Conservation (phyloP, 2,888 invertebrate genomes). For the Leucoptera coffeella region DNA sequence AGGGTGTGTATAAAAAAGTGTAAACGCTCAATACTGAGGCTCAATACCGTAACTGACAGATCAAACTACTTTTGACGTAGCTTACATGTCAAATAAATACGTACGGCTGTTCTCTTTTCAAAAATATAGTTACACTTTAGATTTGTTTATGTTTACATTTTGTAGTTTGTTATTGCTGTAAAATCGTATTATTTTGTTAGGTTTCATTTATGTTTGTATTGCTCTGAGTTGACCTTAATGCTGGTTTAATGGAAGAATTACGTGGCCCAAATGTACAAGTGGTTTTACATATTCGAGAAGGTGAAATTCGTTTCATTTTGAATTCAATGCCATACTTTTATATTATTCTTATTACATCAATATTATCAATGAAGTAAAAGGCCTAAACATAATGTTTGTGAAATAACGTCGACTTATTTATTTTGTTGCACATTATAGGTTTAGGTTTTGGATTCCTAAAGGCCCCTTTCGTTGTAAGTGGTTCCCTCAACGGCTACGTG, state of each 20-base stretch:
- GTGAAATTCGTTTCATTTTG: slow-evolving; percentile 14
- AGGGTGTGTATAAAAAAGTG: too few species aligned
- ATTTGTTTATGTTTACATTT: too few species aligned
- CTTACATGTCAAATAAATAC: too few species aligned
- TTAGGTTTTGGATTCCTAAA: slow-evolving; percentile 51
- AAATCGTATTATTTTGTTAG: not conserved
- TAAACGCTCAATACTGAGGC: too few species aligned
- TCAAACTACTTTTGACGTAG: too few species aligned
- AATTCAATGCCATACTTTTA: not conserved
- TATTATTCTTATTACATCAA: slow-evolving; percentile 4
- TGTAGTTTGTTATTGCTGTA: too few species aligned
- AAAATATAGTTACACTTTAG: too few species aligned
- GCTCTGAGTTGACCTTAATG: not conserved
- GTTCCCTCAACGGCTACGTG: slow-evolving; percentile 59
- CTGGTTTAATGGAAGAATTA: slow-evolving; percentile 55
- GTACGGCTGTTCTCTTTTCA: too few species aligned
- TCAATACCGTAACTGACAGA: too few species aligned
- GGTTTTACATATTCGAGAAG: slow-evolving; percentile 61
- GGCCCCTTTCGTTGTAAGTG: slow-evolving; percentile 51
- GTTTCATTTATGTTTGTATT: not conserved
- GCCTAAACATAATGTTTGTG: slow-evolving; percentile 7
- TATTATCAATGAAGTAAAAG: slow-evolving; percentile 4
- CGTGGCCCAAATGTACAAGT: slow-evolving; percentile 59
- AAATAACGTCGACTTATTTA: too few species aligned
- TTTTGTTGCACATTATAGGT: too few species aligned